These are phyloP conservation scores for Melipona bicolor DNA, from an alignment of 2,888 invertebrate species.

Conservation along the genomic window DNA sequence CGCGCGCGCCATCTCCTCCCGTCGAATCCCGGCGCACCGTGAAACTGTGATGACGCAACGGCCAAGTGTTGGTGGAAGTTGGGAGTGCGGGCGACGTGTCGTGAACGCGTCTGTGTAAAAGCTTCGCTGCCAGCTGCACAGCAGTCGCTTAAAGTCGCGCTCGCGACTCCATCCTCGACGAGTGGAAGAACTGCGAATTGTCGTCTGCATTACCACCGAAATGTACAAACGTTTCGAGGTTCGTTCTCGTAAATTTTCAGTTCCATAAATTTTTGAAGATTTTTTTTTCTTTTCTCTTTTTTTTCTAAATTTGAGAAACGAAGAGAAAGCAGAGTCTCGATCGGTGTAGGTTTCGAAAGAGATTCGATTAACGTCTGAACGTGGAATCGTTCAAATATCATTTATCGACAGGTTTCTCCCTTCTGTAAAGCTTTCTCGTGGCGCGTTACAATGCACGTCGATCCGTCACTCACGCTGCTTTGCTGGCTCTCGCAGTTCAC, in stretches of 20 bases:
- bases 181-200: background rate
- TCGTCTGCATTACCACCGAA: no score
- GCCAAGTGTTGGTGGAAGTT: conserved; percentile 71
- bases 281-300: no score
- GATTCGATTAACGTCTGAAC: no score
- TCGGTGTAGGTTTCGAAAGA: background rate
- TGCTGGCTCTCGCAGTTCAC: conserved; percentile 37
- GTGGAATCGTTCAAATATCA: background rate
- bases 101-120: conserved; percentile 68
- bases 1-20: conserved; percentile 46
- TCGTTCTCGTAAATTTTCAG: no score
- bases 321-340: no score
- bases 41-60: conserved; percentile 77
- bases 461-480: conserved; percentile 22
- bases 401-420: background rate
- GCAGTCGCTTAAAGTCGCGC: conserved; percentile 69
- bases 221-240: no score
- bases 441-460: conserved; percentile 15
- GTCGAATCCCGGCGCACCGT: conserved; percentile 74
- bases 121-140: conserved; percentile 66
- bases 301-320: no score
- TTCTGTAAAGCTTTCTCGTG: background rate
- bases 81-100: conserved; percentile 69
- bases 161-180: conserved; percentile 49
- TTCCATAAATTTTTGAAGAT: no score